Conservation (phyloP, 2,797 vertebrate species). For the Epinephelus malabaricus region DNA sequence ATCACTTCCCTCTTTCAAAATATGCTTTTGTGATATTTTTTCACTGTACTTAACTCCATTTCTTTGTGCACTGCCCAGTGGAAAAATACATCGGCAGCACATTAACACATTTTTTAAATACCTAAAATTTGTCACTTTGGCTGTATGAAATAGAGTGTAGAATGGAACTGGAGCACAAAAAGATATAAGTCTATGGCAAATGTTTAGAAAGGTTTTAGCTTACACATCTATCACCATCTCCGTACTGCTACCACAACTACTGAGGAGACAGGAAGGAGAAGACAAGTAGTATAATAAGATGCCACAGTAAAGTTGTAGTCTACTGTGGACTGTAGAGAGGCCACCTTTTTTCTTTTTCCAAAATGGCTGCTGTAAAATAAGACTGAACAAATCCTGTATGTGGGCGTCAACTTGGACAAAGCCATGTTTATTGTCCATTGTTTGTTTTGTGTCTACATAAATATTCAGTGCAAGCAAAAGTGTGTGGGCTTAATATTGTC, state of each 20-base stretch:
- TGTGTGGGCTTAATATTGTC: conserved; percentile 36
- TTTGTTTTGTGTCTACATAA: conserved; percentile 15
- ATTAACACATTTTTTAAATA: not conserved
- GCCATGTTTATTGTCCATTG: conserved; percentile 37
- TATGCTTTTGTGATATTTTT: not conserved
- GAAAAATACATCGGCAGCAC: not conserved
- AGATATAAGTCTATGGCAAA: not conserved
- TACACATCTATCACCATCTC: not conserved
- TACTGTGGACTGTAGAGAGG: not conserved
- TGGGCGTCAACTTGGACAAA: conserved; percentile 35
- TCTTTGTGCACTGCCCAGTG: not conserved
- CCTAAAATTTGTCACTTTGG: not conserved
- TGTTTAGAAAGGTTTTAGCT: not conserved
- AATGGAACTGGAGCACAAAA: not conserved
- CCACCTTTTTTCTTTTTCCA: too few relatives aligned
- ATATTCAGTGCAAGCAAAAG: not conserved
- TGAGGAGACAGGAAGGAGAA: too few relatives aligned
- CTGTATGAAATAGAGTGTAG: not conserved
- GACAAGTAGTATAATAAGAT: not conserved
- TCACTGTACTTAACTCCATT: not conserved
- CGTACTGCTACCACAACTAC: too few relatives aligned
- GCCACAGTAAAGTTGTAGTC: not conserved
- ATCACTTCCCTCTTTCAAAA: not conserved
- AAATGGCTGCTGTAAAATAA: conserved; percentile 7
- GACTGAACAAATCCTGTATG: conserved; percentile 13